These are phyloP conservation scores for Pterostichus madidus DNA, from an alignment of 2,888 invertebrate genomes.

Conservation along the genomic window DNA sequence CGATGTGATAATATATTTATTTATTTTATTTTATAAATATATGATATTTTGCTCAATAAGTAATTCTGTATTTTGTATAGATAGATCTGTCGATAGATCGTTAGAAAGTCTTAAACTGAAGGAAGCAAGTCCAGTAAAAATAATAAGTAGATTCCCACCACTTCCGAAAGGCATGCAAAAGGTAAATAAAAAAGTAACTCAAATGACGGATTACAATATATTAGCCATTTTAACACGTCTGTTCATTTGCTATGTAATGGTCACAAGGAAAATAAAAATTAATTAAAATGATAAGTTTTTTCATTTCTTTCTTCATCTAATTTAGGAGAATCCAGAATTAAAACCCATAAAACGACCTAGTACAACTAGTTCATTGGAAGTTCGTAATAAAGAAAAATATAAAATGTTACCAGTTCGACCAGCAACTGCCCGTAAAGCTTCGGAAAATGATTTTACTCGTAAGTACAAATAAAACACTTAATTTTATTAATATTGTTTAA, in stretches of 20 bases:
- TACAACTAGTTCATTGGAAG: conserved; percentile 45
- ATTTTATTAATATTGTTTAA: conserved; percentile 8
- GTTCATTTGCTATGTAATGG: conserved; percentile 15
- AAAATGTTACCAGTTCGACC: conserved; percentile 50
- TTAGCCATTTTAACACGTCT: conserved; percentile 19
- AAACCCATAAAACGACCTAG: conserved; percentile 46
- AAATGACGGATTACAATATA: conserved; percentile 1
- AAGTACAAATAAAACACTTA: conserved; percentile 45
- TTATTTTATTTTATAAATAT: conserved; percentile 48
- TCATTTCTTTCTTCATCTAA: conserved; percentile 31
- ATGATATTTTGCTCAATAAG: conserved; percentile 26
- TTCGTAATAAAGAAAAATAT: conserved; percentile 26
- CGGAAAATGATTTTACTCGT: conserved; percentile 47
- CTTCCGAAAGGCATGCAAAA: conserved; percentile 30
- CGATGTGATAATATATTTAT: too few relatives aligned
- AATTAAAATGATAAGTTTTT: background rate
- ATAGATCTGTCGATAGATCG: conserved; percentile 46
- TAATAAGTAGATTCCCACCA: conserved; percentile 56
- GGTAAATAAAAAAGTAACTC: conserved; percentile 40
- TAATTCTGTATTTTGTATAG: conserved; percentile 35
- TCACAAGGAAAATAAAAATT: conserved; percentile 22
- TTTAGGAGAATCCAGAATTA: conserved; percentile 22
- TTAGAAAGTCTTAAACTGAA: conserved; percentile 1
- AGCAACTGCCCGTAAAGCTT: conserved; percentile 55
- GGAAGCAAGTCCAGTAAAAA: conserved; percentile 14